Percentiles rank a stretch among this genome's conserved stretches.
Conservation (phyloP, 2,113 vertebrate species). For the Sturnus vulgaris region DNA sequence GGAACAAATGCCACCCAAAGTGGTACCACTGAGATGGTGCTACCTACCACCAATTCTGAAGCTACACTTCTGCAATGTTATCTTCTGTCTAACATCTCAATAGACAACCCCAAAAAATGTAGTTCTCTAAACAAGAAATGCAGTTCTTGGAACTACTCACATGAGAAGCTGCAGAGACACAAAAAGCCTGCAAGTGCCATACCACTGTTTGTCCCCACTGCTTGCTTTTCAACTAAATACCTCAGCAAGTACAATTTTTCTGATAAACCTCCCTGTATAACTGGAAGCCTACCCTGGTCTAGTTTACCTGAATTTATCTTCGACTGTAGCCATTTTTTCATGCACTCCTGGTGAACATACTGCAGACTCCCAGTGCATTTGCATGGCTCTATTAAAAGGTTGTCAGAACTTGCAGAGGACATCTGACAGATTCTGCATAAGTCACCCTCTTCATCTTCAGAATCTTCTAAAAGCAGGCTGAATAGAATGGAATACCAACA, state of each 20-base stretch:
- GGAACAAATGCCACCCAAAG: neutral
- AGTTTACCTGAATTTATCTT: constrained; percentile 92
- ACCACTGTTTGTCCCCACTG: neutral
- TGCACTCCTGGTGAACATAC: constrained; percentile 97
- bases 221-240: neutral
- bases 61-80: neutral
- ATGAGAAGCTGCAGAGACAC: neutral
- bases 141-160: neutral
- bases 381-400: constrained; percentile 93
- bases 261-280: neutral
- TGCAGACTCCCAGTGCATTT: constrained; percentile 93
- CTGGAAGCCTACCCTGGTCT: neutral
- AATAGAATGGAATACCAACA: neutral
- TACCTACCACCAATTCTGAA: neutral
- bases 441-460: constrained; percentile 96
- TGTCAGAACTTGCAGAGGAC: constrained; percentile 82
- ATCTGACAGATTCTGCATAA: constrained; percentile 97
- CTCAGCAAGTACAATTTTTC: neutral
- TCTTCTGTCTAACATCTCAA: neutral
- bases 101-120: neutral
- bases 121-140: neutral
- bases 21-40: neutral
- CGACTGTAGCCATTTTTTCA: constrained; percentile 96
- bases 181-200: neutral
- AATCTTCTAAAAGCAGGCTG: constrained; percentile 94